These are phyloP conservation scores for Amazona vittata DNA, from an alignment of 2,113 vertebrate species.

Conservation along the genomic window DNA sequence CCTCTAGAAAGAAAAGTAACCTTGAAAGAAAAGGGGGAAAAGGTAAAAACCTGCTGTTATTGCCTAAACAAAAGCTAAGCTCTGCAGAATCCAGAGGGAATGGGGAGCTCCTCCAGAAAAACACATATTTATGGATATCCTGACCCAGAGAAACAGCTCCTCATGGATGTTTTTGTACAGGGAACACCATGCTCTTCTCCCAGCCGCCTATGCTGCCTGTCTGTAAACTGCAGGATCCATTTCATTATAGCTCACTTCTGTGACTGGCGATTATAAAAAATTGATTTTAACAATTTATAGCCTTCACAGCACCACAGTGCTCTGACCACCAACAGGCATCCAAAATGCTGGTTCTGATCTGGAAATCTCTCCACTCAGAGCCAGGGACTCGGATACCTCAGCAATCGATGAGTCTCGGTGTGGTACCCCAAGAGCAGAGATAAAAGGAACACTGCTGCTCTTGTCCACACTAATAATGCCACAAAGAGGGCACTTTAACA, in stretches of 20 bases:
- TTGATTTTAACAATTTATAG: conserved; percentile 12
- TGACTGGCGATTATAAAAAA: background rate
- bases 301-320: background rate
- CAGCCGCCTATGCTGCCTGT: background rate
- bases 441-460: background rate
- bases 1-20: background rate
- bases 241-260: background rate
- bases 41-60: background rate
- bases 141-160: background rate
- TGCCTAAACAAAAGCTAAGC: background rate
- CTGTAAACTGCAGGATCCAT: background rate
- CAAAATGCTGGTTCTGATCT: background rate
- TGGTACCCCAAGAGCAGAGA: background rate
- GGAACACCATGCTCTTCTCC: background rate
- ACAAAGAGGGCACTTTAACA: background rate
- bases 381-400: background rate
- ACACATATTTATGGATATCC: background rate
- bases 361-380: background rate
- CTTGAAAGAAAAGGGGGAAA: background rate
- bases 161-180: background rate
- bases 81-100: background rate
- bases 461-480: background rate
- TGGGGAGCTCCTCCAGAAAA: background rate
- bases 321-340: background rate
- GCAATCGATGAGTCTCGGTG: rapidly evolving